Evolutionary conservation across 2,797 vertebrate genomes (phyloP).

Genomic region (Tenualosa ilisha): DNA sequence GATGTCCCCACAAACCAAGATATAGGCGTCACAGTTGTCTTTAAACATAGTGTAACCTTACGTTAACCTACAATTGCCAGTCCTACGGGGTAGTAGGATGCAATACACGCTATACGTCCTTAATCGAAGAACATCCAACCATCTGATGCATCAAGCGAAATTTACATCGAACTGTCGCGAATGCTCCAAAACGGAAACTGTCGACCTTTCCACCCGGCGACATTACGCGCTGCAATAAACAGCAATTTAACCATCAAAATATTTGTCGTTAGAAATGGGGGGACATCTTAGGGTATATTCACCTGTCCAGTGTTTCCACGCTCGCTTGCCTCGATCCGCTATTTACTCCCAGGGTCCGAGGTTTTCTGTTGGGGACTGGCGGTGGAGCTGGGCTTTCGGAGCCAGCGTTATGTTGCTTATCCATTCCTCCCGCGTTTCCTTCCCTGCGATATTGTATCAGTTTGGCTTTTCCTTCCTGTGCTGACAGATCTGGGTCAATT

Average conservation of each 20-base stretch:
- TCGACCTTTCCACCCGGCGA: not conserved
- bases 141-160: not conserved
- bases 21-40: not conserved
- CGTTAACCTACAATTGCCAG: not conserved
- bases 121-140: not conserved
- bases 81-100: not conserved
- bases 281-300: constrained; percentile 17
- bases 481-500: constrained; percentile 24
- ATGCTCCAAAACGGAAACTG: not conserved
- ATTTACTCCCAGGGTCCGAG: constrained; percentile 40
- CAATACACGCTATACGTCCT: not conserved
- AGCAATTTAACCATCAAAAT: not conserved
- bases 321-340: constrained; percentile 44
- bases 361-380: constrained; percentile 49
- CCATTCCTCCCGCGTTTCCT: constrained; percentile 55
- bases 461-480: constrained; percentile 26
- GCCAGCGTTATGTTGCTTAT: constrained; percentile 52
- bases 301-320: constrained; percentile 59
- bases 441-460: constrained; percentile 35
- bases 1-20: not conserved
- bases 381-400: constrained; percentile 51
- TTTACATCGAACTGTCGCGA: not conserved
- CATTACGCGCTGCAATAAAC: not conserved
- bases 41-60: not conserved
- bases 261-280: not conserved